These are phyloP conservation scores for Sarotherodon lohbergeri DNA, from an alignment of 2,113 vertebrate species.

Conservation along the genomic window DNA sequence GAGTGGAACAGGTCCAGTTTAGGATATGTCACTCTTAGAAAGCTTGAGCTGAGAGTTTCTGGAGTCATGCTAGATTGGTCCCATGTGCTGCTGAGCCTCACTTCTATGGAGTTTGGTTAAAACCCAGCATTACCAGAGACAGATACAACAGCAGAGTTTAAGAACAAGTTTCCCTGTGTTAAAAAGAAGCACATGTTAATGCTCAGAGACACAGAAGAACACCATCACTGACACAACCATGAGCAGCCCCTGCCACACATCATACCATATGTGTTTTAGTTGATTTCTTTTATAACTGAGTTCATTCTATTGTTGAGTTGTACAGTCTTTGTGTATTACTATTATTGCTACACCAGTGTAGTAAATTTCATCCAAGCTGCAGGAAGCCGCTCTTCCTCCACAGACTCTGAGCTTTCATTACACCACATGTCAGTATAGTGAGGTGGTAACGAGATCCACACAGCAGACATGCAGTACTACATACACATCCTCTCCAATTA, in stretches of 20 bases:
- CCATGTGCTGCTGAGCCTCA: neutral
- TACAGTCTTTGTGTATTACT: neutral
- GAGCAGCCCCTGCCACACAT: neutral
- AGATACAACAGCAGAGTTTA: neutral
- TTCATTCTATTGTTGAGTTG: neutral
- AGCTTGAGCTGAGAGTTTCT: neutral
- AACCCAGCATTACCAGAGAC: neutral
- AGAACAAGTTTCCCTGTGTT: neutral
- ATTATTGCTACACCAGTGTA: conserved; percentile 42
- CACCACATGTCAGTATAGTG: neutral
- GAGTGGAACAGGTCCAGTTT: neutral
- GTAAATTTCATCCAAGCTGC: neutral
- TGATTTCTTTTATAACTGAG: neutral
- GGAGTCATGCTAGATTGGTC: neutral
- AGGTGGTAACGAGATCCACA: conserved; percentile 10
- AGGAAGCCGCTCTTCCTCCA: neutral
- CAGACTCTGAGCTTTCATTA: neutral
- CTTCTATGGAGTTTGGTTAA: neutral
- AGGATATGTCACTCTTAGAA: neutral
- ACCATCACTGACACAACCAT: neutral
- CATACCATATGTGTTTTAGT: neutral
- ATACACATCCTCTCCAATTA: conserved; percentile 16
- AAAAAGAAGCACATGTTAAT: neutral
- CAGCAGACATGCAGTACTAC: neutral
- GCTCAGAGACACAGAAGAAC: neutral